phyloP scores from a whole-genome alignment of 2,797 vertebrate genomes.

The Merluccius polli region DNA sequence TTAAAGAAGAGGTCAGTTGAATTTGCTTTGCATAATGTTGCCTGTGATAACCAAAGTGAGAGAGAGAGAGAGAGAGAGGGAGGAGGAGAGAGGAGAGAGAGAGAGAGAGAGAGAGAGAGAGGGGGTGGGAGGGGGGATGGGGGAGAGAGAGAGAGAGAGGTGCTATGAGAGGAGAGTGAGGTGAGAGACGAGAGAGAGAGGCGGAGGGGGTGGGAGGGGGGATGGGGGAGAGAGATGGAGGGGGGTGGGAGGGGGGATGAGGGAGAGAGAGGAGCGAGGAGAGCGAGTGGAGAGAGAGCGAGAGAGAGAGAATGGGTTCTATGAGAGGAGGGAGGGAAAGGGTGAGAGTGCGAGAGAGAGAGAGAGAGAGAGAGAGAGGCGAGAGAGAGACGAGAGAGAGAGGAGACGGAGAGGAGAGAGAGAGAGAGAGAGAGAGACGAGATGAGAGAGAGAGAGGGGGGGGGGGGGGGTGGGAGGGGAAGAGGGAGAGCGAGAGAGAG shows the following conservation, averaged over 20 bases:
- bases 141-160: no score
- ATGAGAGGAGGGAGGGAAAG: no score
- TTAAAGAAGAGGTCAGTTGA: neutral
- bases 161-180: no score
- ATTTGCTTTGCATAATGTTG: neutral
- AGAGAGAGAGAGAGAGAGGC: no score
- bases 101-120: no score
- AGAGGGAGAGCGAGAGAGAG: constrained; percentile 42
- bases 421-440: neutral
- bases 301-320: constrained; percentile 18
- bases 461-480: neutral
- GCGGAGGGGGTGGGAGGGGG: no score
- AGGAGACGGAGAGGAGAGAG: no score
- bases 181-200: no score
- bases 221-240: neutral
- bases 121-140: no score
- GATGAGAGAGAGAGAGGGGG: neutral
- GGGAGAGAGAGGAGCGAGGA: no score
- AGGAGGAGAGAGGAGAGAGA: no score
- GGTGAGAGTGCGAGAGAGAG: no score
- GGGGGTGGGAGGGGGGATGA: neutral
- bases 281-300: constrained; percentile 44
- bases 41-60: neutral
- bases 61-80: neutral
- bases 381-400: neutral